Conservation (phyloP, 2,797 vertebrate species). For the Hozukius guyotensis region DNA sequence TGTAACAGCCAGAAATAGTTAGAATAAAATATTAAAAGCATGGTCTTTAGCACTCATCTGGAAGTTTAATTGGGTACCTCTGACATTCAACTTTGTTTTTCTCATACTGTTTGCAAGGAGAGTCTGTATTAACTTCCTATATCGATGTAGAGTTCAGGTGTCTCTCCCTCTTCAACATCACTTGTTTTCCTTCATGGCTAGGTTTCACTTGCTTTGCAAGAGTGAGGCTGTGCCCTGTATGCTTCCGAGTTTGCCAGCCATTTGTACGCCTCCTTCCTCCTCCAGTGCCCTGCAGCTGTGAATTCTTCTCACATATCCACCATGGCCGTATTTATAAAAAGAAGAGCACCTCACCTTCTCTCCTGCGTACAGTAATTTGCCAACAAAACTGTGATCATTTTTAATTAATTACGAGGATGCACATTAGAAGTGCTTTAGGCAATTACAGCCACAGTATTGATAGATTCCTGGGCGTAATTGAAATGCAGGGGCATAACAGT, state of each 20-base stretch:
- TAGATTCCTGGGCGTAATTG: conserved; percentile 82
- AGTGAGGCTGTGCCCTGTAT: conserved; percentile 42
- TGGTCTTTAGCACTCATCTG: conserved; percentile 16
- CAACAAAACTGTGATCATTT: conserved; percentile 86
- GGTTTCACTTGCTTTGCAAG: conserved; percentile 36
- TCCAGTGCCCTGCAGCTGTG: conserved; percentile 56
- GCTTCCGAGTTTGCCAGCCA: conserved; percentile 54
- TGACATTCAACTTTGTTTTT: not conserved
- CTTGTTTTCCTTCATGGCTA: conserved; percentile 31
- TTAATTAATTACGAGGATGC: conserved; percentile 89
- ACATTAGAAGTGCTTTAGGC: conserved; percentile 86
- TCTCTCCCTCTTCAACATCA: conserved; percentile 17
- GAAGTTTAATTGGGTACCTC: conserved; percentile 20
- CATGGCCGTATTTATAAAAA: conserved; percentile 42
- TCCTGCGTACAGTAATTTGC: conserved; percentile 83
- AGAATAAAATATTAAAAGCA: not conserved
- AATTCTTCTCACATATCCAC: conserved; percentile 59
- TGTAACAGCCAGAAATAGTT: not conserved
- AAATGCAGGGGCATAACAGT: conserved; percentile 58
- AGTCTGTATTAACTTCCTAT: not conserved
- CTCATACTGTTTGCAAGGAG: not conserved
- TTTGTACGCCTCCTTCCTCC: conserved; percentile 63
- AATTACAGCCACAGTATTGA: conserved; percentile 85
- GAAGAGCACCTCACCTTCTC: conserved; percentile 42
- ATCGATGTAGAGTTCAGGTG: conserved; percentile 17